A percentile compares a stretch with the other conserved stretches of the same genome.
Evolutionary conservation across 2,888 invertebrate genomes (phyloP).

Genomic region (Andrena dorsata): DNA sequence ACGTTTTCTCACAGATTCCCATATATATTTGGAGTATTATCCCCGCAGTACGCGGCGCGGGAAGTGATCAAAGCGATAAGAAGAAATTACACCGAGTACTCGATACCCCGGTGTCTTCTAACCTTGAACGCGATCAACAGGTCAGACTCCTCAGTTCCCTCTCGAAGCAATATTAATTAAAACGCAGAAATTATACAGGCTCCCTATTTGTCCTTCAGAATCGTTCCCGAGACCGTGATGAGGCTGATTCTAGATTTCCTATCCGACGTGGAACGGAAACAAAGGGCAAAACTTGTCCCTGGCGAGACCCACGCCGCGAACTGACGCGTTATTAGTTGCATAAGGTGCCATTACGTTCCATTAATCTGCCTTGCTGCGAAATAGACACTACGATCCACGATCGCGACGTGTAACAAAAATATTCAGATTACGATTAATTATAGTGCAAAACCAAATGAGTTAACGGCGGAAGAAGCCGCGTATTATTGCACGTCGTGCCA

Average conservation of each 20-base stretch:
- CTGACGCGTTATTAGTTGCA: too few relatives aligned
- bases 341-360: too few relatives aligned
- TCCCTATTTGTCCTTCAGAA: slow-evolving; percentile 48
- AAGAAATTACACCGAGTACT: slow-evolving; percentile 77
- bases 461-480: not conserved
- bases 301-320: not conserved
- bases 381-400: too few relatives aligned
- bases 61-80: slow-evolving; percentile 78
- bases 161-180: not conserved
- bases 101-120: slow-evolving; percentile 78
- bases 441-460: not conserved
- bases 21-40: slow-evolving; percentile 74
- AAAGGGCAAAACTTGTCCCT: not conserved
- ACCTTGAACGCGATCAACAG: slow-evolving; percentile 75
- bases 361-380: too few relatives aligned
- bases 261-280: slow-evolving; percentile 56
- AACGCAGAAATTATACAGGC: not conserved
- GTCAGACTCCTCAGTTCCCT: slow-evolving; percentile 52
- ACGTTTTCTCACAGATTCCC: slow-evolving; percentile 71
- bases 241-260: slow-evolving; percentile 76
- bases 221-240: slow-evolving; percentile 74
- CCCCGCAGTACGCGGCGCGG: slow-evolving; percentile 74
- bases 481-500: too few relatives aligned
- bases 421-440: not conserved
- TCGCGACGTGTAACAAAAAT: not conserved